Conservation (phyloP, 1,140 invertebrate genomes). For the Diabrotica undecimpunctata region DNA sequence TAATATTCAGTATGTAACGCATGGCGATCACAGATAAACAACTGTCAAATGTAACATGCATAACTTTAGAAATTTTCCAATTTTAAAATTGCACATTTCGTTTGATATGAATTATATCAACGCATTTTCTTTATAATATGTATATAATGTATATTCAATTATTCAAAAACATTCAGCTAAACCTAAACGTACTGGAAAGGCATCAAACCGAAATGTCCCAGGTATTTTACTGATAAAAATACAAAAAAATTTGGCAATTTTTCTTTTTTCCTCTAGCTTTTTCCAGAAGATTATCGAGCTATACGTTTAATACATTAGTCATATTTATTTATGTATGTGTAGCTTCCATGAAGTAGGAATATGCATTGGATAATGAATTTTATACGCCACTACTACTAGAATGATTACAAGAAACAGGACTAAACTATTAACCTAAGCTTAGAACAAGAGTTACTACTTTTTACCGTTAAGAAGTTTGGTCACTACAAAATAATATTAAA, state of each 20-base stretch:
- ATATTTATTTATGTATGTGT: neutral
- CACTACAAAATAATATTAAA: too few species aligned
- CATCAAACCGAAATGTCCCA: slow-evolving; percentile 18
- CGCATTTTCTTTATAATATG: slow-evolving; percentile 42
- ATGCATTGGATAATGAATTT: too few species aligned
- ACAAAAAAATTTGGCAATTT: neutral
- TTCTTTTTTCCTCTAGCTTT: neutral
- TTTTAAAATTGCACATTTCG: slow-evolving; percentile 46
- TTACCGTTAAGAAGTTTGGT: too few species aligned
- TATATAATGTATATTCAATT: slow-evolving; percentile 48
- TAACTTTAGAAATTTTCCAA: slow-evolving; percentile 40
- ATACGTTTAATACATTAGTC: neutral
- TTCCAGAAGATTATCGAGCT: neutral
- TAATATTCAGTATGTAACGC: slow-evolving; percentile 32
- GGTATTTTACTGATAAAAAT: neutral
- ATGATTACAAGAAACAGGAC: too few species aligned
- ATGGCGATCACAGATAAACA: slow-evolving; percentile 48
- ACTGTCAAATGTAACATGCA: slow-evolving; percentile 47
- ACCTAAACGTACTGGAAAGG: slow-evolving; percentile 43
- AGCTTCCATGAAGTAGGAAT: too few species aligned
- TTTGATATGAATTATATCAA: slow-evolving; percentile 49
- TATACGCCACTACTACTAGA: too few species aligned
- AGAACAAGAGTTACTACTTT: too few species aligned
- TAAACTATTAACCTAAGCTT: too few species aligned
- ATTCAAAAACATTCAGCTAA: slow-evolving; percentile 48